Conservation (phyloP, 2,888 invertebrate species). For the Machimus rusticus region DNA sequence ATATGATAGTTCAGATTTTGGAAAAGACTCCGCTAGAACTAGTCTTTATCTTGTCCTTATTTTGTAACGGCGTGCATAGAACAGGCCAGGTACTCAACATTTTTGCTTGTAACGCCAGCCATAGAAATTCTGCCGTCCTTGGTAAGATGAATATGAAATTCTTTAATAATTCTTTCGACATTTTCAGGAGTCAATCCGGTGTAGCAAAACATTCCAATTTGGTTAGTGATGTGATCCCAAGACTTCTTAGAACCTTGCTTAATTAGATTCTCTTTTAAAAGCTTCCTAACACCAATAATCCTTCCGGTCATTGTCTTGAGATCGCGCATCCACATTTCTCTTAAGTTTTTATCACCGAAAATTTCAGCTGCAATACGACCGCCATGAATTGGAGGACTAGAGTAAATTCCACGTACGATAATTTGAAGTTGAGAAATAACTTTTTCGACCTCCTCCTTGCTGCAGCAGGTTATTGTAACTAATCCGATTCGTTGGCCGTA, state of each 20-base stretch:
- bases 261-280: too few relatives aligned
- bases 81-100: too few relatives aligned
- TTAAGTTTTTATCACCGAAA: constrained; percentile 68
- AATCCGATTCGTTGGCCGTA: constrained; percentile 72
- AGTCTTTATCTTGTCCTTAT: too few relatives aligned
- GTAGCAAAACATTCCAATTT: constrained; percentile 99
- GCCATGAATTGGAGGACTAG: constrained; percentile 95
- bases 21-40: too few relatives aligned
- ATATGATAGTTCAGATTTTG: too few relatives aligned
- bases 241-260: constrained; percentile 67
- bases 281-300: too few relatives aligned
- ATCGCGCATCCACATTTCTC: too few relatives aligned
- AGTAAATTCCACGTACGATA: constrained; percentile 93
- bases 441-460: constrained; percentile 62
- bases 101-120: too few relatives aligned
- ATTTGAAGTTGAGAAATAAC: constrained; percentile 97
- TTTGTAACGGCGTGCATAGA: too few relatives aligned
- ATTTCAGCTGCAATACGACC: constrained; percentile 89
- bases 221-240: constrained; percentile 97
- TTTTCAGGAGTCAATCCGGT: constrained; percentile 92
- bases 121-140: too few relatives aligned
- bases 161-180: constrained; percentile 86
- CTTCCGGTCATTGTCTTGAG: too few relatives aligned
- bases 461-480: too few relatives aligned
- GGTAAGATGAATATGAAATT: constrained; percentile 92